These are phyloP conservation scores for Brachyalestes nurse DNA, from an alignment of 2,797 vertebrate genomes.

Conservation along the genomic window DNA sequence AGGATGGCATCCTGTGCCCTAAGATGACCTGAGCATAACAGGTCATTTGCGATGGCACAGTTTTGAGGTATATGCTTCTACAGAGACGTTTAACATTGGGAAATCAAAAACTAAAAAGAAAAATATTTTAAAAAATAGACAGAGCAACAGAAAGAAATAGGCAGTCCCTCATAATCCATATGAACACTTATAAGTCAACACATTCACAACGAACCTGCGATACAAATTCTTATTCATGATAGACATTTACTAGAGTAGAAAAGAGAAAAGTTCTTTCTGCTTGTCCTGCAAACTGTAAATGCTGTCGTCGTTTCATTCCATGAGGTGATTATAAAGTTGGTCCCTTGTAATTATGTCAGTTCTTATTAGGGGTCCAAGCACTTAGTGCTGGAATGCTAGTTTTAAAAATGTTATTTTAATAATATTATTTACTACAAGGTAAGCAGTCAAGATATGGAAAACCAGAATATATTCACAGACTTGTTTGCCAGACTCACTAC, in stretches of 20 bases:
- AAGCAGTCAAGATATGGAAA: constrained; percentile 39
- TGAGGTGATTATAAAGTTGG: constrained; percentile 82
- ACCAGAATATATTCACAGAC: constrained; percentile 50
- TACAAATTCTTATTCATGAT: constrained; percentile 58
- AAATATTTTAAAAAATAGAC: constrained; percentile 68
- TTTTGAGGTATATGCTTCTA: constrained; percentile 84
- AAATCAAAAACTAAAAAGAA: constrained; percentile 61
- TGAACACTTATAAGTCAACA: constrained; percentile 59
- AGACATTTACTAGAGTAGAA: constrained; percentile 60
- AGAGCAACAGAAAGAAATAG: constrained; percentile 64
- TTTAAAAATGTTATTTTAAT: neutral
- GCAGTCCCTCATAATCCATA: constrained; percentile 75
- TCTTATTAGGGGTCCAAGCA: constrained; percentile 11
- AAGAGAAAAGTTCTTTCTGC: constrained; percentile 60
- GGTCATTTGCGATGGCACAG: constrained; percentile 73
- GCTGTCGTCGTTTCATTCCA: constrained; percentile 64
- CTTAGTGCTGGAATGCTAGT: neutral
- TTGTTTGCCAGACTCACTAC: constrained; percentile 59
- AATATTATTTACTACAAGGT: constrained; percentile 51
- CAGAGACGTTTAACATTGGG: constrained; percentile 69
- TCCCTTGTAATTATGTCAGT: constrained; percentile 65
- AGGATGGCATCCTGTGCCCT: constrained; percentile 65
- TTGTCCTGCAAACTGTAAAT: constrained; percentile 70
- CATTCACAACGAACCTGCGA: constrained; percentile 68
- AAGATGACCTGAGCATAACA: constrained; percentile 72